phyloP scores from a whole-genome alignment of 2,113 vertebrate genomes.

The Aviceda subcristata region DNA sequence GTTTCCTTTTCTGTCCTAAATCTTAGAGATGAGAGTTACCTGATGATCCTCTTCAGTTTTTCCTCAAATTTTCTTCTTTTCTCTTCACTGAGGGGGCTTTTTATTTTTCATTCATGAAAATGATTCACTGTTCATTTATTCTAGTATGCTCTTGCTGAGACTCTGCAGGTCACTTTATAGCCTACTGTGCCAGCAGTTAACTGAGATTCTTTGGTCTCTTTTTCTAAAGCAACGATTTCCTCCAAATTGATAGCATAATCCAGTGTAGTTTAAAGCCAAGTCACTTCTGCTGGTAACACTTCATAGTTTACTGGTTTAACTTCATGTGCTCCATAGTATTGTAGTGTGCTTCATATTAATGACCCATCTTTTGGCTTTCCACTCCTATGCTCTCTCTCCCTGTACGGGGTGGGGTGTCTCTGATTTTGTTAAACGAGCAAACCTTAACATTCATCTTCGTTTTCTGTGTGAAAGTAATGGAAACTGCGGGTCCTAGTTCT shows the following conservation, averaged over 20 bases:
- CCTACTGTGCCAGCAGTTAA: conserved; percentile 1
- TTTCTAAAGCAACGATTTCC: conserved; percentile 44
- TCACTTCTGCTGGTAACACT: conserved; percentile 19
- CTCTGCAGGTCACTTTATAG: not conserved
- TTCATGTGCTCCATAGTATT: not conserved
- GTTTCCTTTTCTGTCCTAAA: not conserved
- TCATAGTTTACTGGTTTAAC: not conserved
- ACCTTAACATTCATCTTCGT: not conserved
- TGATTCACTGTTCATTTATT: conserved; percentile 23
- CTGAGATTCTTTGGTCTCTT: conserved; percentile 3
- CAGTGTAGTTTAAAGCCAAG: not conserved
- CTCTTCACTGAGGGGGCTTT: not conserved
- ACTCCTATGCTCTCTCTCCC: not conserved
- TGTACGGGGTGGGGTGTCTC: not conserved
- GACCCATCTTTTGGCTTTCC: not conserved
- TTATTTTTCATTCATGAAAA: conserved; percentile 47
- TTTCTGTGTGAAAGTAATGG: not conserved
- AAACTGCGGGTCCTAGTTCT: not conserved
- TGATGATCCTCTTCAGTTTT: not conserved
- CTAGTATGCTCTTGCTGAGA: not conserved
- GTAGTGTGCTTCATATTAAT: not conserved
- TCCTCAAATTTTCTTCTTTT: not conserved
- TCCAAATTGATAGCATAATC: conserved; percentile 6
- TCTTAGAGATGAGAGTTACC: not conserved
- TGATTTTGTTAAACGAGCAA: not conserved